Percentiles rank a stretch among this genome's conserved stretches.
Evolutionary conservation across 1,140 invertebrate genomes (phyloP).

Genomic region (Melitaea cinxia): DNA sequence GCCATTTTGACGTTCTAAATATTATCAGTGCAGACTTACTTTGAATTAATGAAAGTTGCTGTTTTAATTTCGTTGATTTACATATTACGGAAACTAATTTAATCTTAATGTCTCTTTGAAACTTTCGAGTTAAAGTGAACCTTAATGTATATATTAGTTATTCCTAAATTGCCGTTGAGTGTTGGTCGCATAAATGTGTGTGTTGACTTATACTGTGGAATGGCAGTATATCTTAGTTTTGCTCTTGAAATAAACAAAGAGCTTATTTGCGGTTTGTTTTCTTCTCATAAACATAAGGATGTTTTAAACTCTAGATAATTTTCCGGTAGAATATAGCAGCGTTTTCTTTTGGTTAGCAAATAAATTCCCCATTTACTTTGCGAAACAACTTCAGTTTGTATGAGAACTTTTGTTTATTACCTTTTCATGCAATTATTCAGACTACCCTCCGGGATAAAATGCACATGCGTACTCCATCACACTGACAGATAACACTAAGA

Average conservation of each 20-base stretch:
- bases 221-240: neutral
- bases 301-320: neutral
- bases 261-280: neutral
- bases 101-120: neutral
- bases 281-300: neutral
- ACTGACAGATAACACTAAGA: conserved; percentile 42
- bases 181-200: neutral
- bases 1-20: conserved; percentile 9
- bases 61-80: neutral
- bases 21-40: neutral
- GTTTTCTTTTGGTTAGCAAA: neutral
- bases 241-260: neutral
- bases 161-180: neutral
- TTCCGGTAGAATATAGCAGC: neutral
- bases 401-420: conserved; percentile 45
- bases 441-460: conserved; percentile 51
- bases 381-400: conserved; percentile 3
- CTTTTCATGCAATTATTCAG: conserved; percentile 54
- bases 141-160: neutral
- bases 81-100: neutral
- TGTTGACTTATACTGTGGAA: neutral
- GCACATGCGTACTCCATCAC: conserved; percentile 62
- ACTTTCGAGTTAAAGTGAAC: neutral
- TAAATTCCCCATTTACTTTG: conserved; percentile 3
- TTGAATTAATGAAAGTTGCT: neutral